Base-by-base conservation (phyloP, 2,888 invertebrate species). In the Aromia moschata region DNA sequence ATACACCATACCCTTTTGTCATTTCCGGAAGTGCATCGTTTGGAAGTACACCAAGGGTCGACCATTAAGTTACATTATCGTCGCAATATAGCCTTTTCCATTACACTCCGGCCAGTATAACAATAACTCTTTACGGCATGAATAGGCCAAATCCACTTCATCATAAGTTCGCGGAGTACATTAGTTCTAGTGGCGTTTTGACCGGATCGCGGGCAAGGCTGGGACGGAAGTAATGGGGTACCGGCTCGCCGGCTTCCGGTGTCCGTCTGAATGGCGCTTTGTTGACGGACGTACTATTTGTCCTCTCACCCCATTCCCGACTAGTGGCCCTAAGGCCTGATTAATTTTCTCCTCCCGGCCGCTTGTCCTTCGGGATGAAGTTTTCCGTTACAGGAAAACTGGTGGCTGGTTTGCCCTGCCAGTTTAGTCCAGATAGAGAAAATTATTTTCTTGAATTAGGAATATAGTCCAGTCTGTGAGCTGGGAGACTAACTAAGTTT, bases 241-340 rank as follows among this genome's bases (percentile, higher is more conserved):
- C 46, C 60, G 59, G 56, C 56, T 44, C 38, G 57, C 64, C 60
- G 58, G 59, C 68, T 72, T 74, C 75, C 73, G 73, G 67, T 69
- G 64, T 67, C 67, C 70, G 69, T 70, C 70, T 62, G 51, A 70
- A 72, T 72, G 71, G 68, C 70, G 71, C 70, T 74, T 73, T 74
- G 72, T 76, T 74, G 75, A 76, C 73, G 71, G 74, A 74, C 74
- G 71, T 71, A 71, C 73, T 75, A 75, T 74, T 76, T 75, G 74
- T 74, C 74, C 75, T 72, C 68, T 73, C 73, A 69, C 70, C 73
- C 72, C 67, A 71, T 68, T 70, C 68, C 65, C 56, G 56, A n/a
- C n/a, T n/a, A n/a, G 56, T 51, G 59, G 57, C 53, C 54, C 61
- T 63, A 66, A 66, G 54, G 52, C 30, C 64, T 64, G 64, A 64